Evolutionary conservation across 2,888 invertebrate genomes (phyloP).

Genomic region (Caenorhabditis becei): DNA sequence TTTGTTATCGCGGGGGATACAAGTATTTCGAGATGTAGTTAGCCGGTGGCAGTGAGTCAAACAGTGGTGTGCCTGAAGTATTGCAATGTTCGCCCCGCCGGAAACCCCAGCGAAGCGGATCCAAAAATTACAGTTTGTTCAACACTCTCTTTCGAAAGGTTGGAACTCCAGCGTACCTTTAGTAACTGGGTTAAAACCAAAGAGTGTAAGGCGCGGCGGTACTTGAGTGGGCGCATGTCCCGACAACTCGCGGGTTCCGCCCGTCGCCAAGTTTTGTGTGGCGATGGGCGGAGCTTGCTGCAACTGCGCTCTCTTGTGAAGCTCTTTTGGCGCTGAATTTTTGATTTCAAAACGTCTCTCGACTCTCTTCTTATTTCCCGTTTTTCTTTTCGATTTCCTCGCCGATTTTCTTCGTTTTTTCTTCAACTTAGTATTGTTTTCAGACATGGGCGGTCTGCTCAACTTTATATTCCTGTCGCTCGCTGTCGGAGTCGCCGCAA

Average conservation of each 20-base stretch:
- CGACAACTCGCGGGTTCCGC: constrained; percentile 2
- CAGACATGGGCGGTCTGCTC: constrained; percentile 12
- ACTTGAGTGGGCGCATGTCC: neutral
- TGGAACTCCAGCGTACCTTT: constrained; percentile 11
- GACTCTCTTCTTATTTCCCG: neutral
- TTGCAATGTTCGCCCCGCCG: constrained; percentile 3
- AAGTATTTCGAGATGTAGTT: too few species aligned
- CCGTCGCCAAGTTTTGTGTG: neutral
- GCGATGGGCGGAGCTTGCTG: too few species aligned
- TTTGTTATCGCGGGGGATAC: too few species aligned
- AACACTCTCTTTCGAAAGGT: constrained; percentile 4
- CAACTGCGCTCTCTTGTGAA: too few species aligned
- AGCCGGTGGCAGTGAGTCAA: too few species aligned
- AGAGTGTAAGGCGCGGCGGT: neutral
- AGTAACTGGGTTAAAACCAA: constrained; percentile 4
- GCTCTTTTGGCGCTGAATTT: too few species aligned
- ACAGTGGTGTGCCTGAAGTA: too few species aligned
- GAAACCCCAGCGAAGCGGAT: neutral
- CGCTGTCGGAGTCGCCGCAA: neutral
- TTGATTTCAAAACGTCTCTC: too few species aligned
- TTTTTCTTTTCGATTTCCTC: too few species aligned
- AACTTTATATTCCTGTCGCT: constrained; percentile 11
- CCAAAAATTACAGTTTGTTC: neutral
- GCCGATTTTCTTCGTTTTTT: too few species aligned
- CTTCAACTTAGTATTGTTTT: too few species aligned